Percentiles rank a stretch among this genome's conserved stretches.
These are phyloP conservation scores for Cathartes aura DNA, from an alignment of 2,113 vertebrate genomes.

Conservation along the genomic window DNA sequence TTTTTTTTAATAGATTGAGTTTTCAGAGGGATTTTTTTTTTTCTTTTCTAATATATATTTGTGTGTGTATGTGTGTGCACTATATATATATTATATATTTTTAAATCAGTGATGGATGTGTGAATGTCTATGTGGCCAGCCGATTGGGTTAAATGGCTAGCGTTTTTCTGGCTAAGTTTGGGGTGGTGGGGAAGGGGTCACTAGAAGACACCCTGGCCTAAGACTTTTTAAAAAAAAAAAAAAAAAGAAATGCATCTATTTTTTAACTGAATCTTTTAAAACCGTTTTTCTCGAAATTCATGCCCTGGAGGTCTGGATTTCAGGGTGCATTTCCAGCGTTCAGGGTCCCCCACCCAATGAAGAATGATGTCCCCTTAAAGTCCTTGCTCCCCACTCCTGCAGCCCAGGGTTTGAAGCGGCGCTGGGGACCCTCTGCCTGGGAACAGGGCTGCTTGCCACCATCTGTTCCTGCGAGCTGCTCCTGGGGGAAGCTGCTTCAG, in stretches of 20 bases:
- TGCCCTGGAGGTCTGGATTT: conserved; percentile 9
- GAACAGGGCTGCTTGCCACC: background rate
- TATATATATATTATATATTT: conserved; percentile 58
- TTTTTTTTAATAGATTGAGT: background rate
- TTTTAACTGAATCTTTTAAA: background rate
- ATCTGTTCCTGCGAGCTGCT: background rate
- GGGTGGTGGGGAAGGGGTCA: background rate
- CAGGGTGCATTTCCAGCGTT: background rate
- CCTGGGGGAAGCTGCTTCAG: background rate
- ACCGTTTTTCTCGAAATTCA: background rate
- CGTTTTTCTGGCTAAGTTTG: background rate
- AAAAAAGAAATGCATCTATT: background rate
- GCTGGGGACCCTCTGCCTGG: background rate
- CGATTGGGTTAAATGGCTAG: background rate
- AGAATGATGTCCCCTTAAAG: background rate
- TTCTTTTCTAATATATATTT: conserved; percentile 63
- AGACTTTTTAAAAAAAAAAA: background rate
- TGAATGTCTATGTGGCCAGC: conserved; percentile 14
- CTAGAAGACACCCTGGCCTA: background rate
- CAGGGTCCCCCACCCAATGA: background rate
- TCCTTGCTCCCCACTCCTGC: background rate
- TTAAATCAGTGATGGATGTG: conserved; percentile 38
- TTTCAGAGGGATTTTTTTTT: conserved; percentile 34
- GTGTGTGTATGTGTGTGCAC: conserved; percentile 11
- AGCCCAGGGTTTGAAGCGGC: background rate